A percentile compares a stretch with the other conserved stretches of the same genome.
Evolutionary conservation across 2,113 vertebrate species (phyloP).

Genomic region (Dasypus novemcinctus): DNA sequence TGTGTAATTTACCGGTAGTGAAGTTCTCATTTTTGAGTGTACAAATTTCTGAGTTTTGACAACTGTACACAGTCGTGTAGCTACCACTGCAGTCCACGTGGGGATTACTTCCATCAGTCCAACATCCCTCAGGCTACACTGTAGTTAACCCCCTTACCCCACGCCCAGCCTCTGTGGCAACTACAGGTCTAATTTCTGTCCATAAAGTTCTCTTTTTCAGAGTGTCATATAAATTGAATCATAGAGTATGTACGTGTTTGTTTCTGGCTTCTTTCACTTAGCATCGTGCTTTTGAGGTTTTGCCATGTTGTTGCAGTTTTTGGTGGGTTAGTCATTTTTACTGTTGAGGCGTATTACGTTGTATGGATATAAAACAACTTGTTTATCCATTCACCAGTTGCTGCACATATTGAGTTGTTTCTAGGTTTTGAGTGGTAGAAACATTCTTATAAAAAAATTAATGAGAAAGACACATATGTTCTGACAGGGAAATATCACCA

Average conservation of each 20-base stretch:
- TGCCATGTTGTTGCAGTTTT: too few species aligned
- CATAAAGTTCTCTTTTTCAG: background rate
- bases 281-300: background rate
- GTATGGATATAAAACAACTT: background rate
- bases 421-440: background rate
- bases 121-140: background rate
- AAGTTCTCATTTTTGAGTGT: background rate
- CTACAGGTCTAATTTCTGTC: background rate
- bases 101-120: background rate
- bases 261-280: background rate
- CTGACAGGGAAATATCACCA: background rate
- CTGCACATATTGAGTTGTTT: background rate
- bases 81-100: background rate
- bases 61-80: background rate
- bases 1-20: background rate
- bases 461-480: background rate
- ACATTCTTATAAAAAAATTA: background rate
- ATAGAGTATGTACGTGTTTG: background rate
- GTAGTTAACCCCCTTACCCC: background rate
- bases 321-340: background rate
- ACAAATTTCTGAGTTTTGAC: background rate
- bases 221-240: background rate
- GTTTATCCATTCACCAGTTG: background rate
- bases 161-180: background rate
- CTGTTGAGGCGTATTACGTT: background rate